phyloP scores from a whole-genome alignment of 2,113 vertebrate genomes.

The Sinocyclocheilus rhinocerous region DNA sequence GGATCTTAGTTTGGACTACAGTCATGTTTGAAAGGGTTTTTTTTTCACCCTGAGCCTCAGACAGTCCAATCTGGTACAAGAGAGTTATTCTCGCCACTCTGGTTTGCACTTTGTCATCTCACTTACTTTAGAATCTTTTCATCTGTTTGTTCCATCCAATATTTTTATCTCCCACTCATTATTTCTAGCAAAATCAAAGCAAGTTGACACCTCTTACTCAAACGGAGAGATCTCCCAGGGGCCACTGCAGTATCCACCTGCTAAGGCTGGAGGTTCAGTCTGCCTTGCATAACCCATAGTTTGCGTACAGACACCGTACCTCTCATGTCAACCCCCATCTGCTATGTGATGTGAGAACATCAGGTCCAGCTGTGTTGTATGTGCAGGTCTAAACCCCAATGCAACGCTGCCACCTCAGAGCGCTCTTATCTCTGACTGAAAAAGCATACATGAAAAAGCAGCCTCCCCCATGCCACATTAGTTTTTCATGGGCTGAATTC shows the following conservation, averaged over 20 bases:
- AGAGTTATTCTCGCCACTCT: neutral
- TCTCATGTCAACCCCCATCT: conserved; percentile 28
- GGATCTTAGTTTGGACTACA: neutral
- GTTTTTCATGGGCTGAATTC: conserved; percentile 49
- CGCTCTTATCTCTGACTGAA: conserved; percentile 24
- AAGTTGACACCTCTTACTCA: neutral
- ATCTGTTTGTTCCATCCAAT: conserved; percentile 10
- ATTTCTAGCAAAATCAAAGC: conserved; percentile 49
- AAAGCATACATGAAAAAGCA: neutral
- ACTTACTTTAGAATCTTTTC: neutral
- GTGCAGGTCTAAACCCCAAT: neutral
- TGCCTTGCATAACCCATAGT: neutral
- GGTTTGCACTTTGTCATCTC: conserved; percentile 1
- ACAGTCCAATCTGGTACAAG: neutral
- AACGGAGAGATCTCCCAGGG: conserved; percentile 19
- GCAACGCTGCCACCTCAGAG: neutral
- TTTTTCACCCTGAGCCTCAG: neutral
- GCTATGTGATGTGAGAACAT: neutral
- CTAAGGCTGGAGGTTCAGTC: neutral
- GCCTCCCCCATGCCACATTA: conserved; percentile 11
- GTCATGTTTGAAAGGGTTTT: neutral
- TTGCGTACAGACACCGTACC: conserved; percentile 3
- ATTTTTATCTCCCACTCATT: conserved; percentile 33
- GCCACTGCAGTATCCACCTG: conserved; percentile 16
- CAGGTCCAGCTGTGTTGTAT: conserved; percentile 30